Evolutionary conservation across 2,113 vertebrate species (phyloP), one percentile per base, ranked within the genome.

Genomic region (Chaetura pelagica): DNA sequence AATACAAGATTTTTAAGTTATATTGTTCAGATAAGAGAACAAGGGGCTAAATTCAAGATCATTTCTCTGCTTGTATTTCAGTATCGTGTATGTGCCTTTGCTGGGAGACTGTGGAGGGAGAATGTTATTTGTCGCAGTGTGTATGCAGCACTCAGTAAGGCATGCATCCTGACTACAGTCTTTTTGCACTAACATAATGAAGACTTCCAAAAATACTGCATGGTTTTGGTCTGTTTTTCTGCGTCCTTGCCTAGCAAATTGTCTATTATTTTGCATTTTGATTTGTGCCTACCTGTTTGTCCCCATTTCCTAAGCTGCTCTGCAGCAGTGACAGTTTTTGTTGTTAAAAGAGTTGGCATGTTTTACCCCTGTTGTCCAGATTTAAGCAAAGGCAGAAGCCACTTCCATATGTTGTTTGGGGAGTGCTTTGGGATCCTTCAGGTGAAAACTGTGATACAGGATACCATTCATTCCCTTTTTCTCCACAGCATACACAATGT

Each of bases 391-490:
- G 61, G 69, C 69, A 84, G 64, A 93, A 90, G 89, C 66, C 51
- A 13, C 48, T 84, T 95, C 89, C 51, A 34, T 80, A 32, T 8
- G 8, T n/a, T 34, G 23, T 74, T 81, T 75, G 49, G 18, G 2
- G 77, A 79, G 54, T 73, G 57, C 63, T 88, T 91, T 82, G 84
- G 89, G 71, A 84, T 93, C 75, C 75, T 92, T 94, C 80, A 66
- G 85, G 61, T 92, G 62, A 93, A 89, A 97, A 30, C 35, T 75
- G n/a, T 69, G 89, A 87, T 93, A 66, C 40, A 76, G 61, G 84
- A 55, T 91, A 85, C n/a, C 6, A 4, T 94, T 94, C 54, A 52
- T 92, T 90, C 73, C 52, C 4, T 52, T 93, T 95, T 91, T 89
- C 44, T n/a, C 64, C 1, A 2, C 66, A 82, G 77, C 40, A 52